Evolutionary conservation across 2,113 vertebrate genomes (phyloP).

Genomic region (Mus pahari): DNA sequence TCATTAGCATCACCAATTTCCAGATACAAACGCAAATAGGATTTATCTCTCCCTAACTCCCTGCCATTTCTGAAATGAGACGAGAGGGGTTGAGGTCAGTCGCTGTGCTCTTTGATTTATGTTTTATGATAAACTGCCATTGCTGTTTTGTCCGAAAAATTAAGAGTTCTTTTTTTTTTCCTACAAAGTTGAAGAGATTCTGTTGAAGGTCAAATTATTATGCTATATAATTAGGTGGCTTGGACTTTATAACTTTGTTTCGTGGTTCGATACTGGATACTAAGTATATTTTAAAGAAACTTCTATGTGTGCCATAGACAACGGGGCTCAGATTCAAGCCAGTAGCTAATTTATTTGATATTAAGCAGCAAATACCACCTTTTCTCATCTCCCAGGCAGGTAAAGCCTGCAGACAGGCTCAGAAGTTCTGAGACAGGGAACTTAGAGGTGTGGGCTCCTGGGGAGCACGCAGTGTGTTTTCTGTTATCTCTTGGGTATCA

Average conservation of each 20-base stretch:
- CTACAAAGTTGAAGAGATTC: not conserved
- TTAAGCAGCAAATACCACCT: not conserved
- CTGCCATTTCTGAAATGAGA: not conserved
- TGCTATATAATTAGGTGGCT: not conserved
- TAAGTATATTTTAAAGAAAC: not conserved
- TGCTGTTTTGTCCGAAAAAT: constrained; percentile 30
- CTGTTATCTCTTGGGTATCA: not conserved
- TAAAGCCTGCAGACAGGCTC: not conserved
- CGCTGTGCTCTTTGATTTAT: constrained; percentile 18
- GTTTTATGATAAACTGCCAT: constrained; percentile 41
- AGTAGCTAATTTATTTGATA: not conserved
- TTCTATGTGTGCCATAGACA: not conserved
- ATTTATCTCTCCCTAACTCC: constrained; percentile 1
- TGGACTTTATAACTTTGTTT: constrained; percentile 36
- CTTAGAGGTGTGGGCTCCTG: not conserved
- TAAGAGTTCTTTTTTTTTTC: not conserved
- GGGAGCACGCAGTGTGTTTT: not conserved
- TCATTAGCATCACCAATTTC: not conserved
- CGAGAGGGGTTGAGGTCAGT: not conserved
- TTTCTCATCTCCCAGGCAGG: not conserved
- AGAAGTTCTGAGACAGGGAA: not conserved
- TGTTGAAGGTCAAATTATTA: not conserved
- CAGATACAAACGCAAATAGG: not conserved
- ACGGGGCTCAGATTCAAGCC: constrained; percentile 3
- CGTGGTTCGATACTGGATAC: not conserved